phyloP scores from a whole-genome alignment of 2,888 invertebrate genomes.

The Smittia aterrima region DNA sequence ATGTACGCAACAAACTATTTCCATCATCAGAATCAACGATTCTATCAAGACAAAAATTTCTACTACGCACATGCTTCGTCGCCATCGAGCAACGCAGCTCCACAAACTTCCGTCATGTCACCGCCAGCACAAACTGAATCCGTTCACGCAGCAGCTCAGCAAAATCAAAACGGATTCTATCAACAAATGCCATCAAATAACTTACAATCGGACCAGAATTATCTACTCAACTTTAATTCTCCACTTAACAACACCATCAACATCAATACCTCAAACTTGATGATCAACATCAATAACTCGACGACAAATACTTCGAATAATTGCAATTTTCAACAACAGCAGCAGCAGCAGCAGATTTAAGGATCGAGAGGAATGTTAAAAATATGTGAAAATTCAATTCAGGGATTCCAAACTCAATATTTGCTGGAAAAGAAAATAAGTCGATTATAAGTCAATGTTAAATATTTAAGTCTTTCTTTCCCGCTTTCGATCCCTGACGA shows the following conservation, averaged over 20 bases:
- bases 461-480: too few species aligned
- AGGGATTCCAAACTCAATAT: background rate
- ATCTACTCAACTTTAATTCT: slow-evolving; percentile 31
- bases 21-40: slow-evolving; percentile 53
- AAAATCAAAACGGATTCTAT: slow-evolving; percentile 4
- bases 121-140: slow-evolving; percentile 16
- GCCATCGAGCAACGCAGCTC: background rate
- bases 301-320: slow-evolving; percentile 23
- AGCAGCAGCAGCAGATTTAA: slow-evolving; percentile 1
- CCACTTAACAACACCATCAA: slow-evolving; percentile 32
- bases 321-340: slow-evolving; percentile 1
- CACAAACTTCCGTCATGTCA: slow-evolving; percentile 17
- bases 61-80: slow-evolving; percentile 8
- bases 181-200: background rate
- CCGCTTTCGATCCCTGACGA: too few species aligned
- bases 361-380: background rate
- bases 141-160: background rate
- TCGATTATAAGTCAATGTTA: too few species aligned
- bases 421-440: too few species aligned
- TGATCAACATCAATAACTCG: slow-evolving; percentile 34
- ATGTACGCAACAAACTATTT: slow-evolving; percentile 49
- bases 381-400: background rate
- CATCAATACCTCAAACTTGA: slow-evolving; percentile 36
- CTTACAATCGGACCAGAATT: background rate
- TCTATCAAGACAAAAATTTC: slow-evolving; percentile 50